A percentile compares a stretch with the other conserved stretches of the same genome.
Evolutionary conservation across 2,113 vertebrate genomes (phyloP).

Genomic region (Heloderma charlesbogerti): DNA sequence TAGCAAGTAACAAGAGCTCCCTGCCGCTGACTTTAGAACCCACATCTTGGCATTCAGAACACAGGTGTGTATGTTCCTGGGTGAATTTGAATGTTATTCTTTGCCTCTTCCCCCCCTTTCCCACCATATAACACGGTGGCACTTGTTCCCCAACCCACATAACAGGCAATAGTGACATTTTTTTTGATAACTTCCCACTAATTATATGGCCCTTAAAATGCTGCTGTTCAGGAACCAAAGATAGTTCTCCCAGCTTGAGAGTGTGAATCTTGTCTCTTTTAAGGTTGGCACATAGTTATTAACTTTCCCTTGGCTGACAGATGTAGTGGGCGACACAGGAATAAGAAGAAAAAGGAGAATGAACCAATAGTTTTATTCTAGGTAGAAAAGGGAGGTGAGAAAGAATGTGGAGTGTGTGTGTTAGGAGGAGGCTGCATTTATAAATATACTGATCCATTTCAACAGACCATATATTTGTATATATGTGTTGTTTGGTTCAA

Average conservation of each 20-base stretch:
- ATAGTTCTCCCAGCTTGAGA: slow-evolving; percentile 46
- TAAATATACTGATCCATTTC: neutral
- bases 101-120: slow-evolving; percentile 47
- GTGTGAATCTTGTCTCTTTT: slow-evolving; percentile 60
- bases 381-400: neutral
- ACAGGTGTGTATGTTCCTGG: slow-evolving; percentile 11
- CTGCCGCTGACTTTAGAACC: slow-evolving; percentile 54
- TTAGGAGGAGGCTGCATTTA: neutral
- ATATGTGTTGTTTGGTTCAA: neutral
- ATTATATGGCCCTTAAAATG: slow-evolving; percentile 68
- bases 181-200: slow-evolving; percentile 66
- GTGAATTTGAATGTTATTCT: slow-evolving; percentile 49
- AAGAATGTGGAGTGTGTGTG: neutral
- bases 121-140: slow-evolving; percentile 40
- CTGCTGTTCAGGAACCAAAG: slow-evolving; percentile 64
- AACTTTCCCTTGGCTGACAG: slow-evolving; percentile 64
- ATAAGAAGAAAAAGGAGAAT: slow-evolving; percentile 47
- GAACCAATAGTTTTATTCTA: slow-evolving; percentile 35
- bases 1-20: slow-evolving; percentile 35
- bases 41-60: slow-evolving; percentile 43
- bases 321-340: slow-evolving; percentile 49
- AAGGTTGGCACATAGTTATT: slow-evolving; percentile 62
- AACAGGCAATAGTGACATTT: slow-evolving; percentile 59
- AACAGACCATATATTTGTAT: neutral
- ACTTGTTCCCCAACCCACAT: slow-evolving; percentile 44